Evolutionary conservation across 2,888 invertebrate genomes (phyloP), one percentile per base, ranked within the genome.

Genomic region (Oxyteleia sp.): DNA sequence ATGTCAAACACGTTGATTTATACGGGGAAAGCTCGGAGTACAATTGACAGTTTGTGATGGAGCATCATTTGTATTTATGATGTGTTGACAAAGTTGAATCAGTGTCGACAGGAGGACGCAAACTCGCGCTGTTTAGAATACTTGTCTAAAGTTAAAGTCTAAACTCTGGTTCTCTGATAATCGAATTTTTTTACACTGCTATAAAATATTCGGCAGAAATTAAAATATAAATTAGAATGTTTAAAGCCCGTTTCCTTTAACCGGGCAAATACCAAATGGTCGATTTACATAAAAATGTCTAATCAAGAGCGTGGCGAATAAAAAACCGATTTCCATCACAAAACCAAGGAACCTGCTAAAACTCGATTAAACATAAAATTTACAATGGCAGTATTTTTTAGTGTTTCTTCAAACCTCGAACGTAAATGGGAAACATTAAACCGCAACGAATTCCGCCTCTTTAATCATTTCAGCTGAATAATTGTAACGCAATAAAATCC

Each of bases 291-390:
- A 64, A 64, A 61, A 75, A 47, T 38, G 47, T 66, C 47, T 53
- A 47, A 75, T 72, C 63, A 53, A 41, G 20, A 18, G 43, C 5
- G 20, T 13, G 1, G 8, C 1, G 20, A 41, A 11, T 38, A 55
- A 57, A 66, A 66, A 63, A 45, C 15, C 18, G 11, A 35, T 18
- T 74, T 55, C 45, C 29, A 45, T 45, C 45, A 35, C 47, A 26
- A 49, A 38, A 16, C 26, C 26, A 13, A 45, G 38, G 20, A 53
- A 57, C 26, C 64, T 41, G 64, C 35, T 66, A 16, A 59, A 59
- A 51, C 38, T 68, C 43, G 76, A 68, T 76, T 59, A 29, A 51
- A 57, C 38, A 47, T 76, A 51, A 76, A 68, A 59, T 59, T 47
- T 66, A 66, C 41, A 66, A 59, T 57, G n/a, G 49, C 32, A 26